These are phyloP conservation scores for Aphelenchoides fujianensis DNA, from an alignment of 1,140 invertebrate species.

Conservation along the genomic window DNA sequence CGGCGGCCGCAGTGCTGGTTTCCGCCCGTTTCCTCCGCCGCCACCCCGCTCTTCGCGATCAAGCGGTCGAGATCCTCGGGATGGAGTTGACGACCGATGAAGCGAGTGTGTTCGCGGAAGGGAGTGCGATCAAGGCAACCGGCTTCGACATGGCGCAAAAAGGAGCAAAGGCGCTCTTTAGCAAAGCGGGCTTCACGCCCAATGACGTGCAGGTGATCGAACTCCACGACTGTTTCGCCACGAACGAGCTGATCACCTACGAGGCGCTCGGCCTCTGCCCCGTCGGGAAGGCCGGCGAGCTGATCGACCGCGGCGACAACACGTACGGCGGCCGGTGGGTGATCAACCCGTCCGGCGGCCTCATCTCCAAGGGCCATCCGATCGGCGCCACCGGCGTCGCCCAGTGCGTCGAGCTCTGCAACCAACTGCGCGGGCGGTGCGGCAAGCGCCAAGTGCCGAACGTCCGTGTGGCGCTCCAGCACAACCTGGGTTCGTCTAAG, in stretches of 20 bases:
- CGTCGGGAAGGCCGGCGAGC: slow-evolving; percentile 79
- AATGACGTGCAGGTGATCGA: slow-evolving; percentile 75
- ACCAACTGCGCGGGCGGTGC: slow-evolving; percentile 82
- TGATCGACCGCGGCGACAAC: slow-evolving; percentile 88
- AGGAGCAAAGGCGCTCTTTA: slow-evolving; percentile 77
- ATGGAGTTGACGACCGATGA: slow-evolving; percentile 72
- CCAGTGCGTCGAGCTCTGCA: slow-evolving; percentile 88
- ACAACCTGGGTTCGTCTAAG: too few relatives aligned
- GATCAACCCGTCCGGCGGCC: slow-evolving; percentile 91
- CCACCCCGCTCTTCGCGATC: slow-evolving; percentile 73
- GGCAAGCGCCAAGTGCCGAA: slow-evolving; percentile 82
- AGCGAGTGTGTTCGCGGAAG: slow-evolving; percentile 77
- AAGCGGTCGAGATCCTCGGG: slow-evolving; percentile 71
- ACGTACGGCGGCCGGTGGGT: slow-evolving; percentile 97
- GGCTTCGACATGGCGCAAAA: slow-evolving; percentile 90
- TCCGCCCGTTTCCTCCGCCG: slow-evolving; percentile 81
- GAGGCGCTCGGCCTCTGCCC: slow-evolving; percentile 89
- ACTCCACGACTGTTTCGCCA: slow-evolving; percentile 96
- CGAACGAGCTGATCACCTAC: slow-evolving; percentile 95
- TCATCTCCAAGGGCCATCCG: slow-evolving; percentile 98
- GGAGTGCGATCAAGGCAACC: slow-evolving; percentile 84
- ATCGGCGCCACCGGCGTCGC: slow-evolving; percentile 90
- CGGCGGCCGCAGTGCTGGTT: slow-evolving; percentile 82
- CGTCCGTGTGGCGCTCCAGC: slow-evolving; percentile 82
- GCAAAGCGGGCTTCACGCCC: slow-evolving; percentile 69